Evolutionary conservation across 2,113 vertebrate genomes (phyloP).

Genomic region (Carollia perspicillata): DNA sequence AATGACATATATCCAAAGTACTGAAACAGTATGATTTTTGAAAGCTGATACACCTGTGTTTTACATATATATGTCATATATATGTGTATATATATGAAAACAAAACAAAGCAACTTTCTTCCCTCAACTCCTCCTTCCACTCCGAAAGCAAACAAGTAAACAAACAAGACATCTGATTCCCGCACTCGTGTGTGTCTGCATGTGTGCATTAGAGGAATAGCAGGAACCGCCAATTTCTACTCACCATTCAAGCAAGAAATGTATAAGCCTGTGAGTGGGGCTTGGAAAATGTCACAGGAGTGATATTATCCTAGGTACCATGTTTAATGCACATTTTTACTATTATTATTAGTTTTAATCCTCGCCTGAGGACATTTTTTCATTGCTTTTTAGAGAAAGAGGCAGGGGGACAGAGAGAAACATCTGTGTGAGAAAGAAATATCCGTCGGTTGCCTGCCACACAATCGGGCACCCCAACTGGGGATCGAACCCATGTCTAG

Average conservation of each 20-base stretch:
- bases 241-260: constrained; percentile 23
- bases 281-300: neutral
- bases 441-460: no score
- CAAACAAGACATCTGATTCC: neutral
- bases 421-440: no score
- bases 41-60: neutral
- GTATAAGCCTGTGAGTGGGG: neutral
- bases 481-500: no score
- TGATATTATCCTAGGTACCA: neutral
- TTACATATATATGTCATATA: neutral
- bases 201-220: neutral
- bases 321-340: neutral
- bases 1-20: neutral
- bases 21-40: neutral
- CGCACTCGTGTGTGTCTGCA: neutral
- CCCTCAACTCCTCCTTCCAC: neutral
- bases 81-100: neutral
- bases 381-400: no score
- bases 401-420: no score
- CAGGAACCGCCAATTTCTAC: constrained; percentile 22
- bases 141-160: neutral
- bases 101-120: neutral
- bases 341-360: no score
- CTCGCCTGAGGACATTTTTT: no score
- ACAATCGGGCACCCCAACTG: no score